phyloP scores from a whole-genome alignment of 2,113 vertebrate species.

The Excalfactoria chinensis region DNA sequence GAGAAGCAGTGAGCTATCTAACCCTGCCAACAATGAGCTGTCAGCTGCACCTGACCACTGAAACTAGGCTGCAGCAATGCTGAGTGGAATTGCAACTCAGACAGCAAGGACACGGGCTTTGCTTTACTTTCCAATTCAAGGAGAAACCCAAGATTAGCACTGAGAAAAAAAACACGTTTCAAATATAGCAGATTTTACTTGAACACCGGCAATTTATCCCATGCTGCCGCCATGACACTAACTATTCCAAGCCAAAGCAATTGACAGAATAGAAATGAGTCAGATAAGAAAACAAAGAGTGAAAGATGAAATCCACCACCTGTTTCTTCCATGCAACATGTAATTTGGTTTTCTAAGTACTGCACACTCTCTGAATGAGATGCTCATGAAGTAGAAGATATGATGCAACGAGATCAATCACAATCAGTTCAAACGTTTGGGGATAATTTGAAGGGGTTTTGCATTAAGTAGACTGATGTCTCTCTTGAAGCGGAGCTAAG shows the following conservation, averaged over 20 bases:
- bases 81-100: background rate
- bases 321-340: fast-evolving
- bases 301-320: fast-evolving
- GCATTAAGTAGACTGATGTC: background rate
- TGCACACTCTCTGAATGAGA: background rate
- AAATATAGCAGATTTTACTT: background rate
- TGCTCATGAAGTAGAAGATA: background rate
- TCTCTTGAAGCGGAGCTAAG: background rate
- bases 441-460: background rate
- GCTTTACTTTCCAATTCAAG: background rate
- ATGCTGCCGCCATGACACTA: fast-evolving
- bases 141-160: background rate
- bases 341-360: background rate
- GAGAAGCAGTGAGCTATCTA: background rate
- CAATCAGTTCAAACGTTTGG: background rate
- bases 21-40: background rate
- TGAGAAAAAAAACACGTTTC: background rate
- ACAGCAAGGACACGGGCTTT: background rate
- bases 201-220: background rate
- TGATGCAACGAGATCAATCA: fast-evolving
- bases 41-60: fast-evolving
- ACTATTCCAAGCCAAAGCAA: background rate
- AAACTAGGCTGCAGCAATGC: background rate
- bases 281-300: background rate
- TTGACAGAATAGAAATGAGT: background rate